phyloP scores from a whole-genome alignment of 2,113 vertebrate genomes.

The Mystacornis crossleyi region DNA sequence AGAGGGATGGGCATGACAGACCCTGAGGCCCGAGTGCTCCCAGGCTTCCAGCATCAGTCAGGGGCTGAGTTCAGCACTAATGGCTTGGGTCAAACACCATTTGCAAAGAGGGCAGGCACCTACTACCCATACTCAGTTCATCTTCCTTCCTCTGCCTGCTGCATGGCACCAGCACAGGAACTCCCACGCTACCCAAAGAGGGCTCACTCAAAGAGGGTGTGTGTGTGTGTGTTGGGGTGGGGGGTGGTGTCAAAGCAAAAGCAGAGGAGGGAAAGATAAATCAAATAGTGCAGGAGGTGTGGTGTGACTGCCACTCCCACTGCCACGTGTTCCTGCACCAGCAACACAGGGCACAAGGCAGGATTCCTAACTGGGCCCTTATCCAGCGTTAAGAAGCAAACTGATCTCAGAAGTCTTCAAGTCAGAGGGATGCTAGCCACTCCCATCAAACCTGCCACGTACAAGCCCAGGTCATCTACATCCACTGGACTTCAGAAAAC shows the following conservation, averaged over 20 bases:
- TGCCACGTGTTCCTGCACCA: rapidly evolving
- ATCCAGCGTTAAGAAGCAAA: not conserved
- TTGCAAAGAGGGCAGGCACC: not conserved
- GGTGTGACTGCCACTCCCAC: not conserved
- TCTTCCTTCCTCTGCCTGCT: not conserved
- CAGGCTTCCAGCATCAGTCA: not conserved
- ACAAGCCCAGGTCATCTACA: not conserved
- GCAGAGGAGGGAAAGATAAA: not conserved
- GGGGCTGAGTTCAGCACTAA: not conserved
- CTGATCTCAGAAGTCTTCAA: not conserved
- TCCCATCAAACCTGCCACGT: not conserved
- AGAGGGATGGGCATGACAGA: not conserved
- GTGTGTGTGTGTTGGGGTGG: not conserved
- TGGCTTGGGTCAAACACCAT: not conserved
- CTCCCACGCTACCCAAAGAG: rapidly evolving
- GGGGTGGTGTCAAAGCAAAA: not conserved
- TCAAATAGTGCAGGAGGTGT: not conserved
- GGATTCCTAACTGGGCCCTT: rapidly evolving
- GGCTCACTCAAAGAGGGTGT: not conserved
- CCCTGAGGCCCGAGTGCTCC: not conserved
- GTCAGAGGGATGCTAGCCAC: not conserved
- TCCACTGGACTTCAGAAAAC: not conserved
- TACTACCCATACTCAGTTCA: rapidly evolving
- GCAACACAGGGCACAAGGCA: not conserved
- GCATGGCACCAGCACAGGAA: not conserved